These are phyloP conservation scores for Notolabrus celidotus DNA, from an alignment of 2,797 vertebrate species.

Conservation along the genomic window DNA sequence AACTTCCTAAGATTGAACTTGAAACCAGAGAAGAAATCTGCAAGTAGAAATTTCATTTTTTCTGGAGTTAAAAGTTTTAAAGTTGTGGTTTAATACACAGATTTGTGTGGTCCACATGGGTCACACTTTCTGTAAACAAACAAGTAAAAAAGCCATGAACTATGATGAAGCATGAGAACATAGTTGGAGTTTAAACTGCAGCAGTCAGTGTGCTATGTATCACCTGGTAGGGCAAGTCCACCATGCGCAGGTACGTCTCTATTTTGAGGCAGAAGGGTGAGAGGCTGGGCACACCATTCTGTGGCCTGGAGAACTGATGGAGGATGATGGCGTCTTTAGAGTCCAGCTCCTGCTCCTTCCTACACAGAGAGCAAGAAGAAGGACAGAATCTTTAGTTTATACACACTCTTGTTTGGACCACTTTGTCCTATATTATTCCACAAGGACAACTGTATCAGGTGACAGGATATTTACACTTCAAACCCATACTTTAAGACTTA, in stretches of 20 bases:
- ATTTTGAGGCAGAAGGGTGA: conserved; percentile 98
- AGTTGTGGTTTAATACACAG: too few relatives aligned
- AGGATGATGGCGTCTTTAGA: conserved; percentile 98
- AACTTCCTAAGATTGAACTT: too few relatives aligned
- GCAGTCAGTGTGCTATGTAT: not conserved
- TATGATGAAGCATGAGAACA: not conserved
- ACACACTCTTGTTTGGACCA: not conserved
- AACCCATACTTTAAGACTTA: too few relatives aligned
- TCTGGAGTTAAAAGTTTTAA: too few relatives aligned
- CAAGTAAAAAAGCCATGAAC: not conserved
- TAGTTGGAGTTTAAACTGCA: too few relatives aligned
- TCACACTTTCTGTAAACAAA: not conserved
- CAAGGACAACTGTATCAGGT: not conserved
- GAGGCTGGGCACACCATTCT: conserved; percentile 94
- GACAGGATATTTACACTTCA: not conserved
- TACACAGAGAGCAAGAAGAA: conserved; percentile 56
- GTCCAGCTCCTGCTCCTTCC: conserved; percentile 96
- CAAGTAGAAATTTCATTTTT: too few relatives aligned
- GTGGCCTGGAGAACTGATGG: conserved; percentile 97
- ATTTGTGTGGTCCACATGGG: too few relatives aligned
- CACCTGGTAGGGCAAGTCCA: conserved; percentile 98
- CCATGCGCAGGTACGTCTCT: conserved; percentile 98
- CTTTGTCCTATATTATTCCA: not conserved
- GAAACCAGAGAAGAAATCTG: too few relatives aligned
- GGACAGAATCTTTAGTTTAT: not conserved